Base-by-base conservation (phyloP, 2,113 vertebrate genomes). In the Sorex fumeus region DNA sequence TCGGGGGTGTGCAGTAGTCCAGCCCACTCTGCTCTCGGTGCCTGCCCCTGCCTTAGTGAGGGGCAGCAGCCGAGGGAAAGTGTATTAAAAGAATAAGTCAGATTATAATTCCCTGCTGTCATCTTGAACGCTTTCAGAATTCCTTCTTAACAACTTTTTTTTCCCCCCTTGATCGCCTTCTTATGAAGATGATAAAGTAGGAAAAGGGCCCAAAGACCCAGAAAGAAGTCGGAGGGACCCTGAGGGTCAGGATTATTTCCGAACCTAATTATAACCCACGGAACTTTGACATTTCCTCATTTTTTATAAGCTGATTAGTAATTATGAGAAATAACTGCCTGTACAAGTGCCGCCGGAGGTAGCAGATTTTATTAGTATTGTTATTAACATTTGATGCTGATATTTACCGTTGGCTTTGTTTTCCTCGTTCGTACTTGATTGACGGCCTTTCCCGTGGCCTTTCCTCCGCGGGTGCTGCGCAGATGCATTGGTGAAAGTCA, bases 401-500 rank as follows among this genome's bases (percentile, higher is more conserved):
- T 87, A 82, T 81, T 88, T 91, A 72, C 21, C 40, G 36, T 13
- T 60, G 66, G 23, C 53, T 57, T 92, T 75, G 25, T 76, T 87
- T 92, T 80, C 50, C 78, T 79, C 27, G 16, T n/a, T 34, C 88
- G 60, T n/a, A 50, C 18, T 70, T 79, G 23, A 53, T 57, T 75
- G 57, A 64, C 50, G 70, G 87, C 3, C 53, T 87, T 79, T 62
- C 72, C 23, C 50, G 3, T 76, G 66, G 32, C 72, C 34, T 71
- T 91, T 66, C 25, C 6, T 36, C 18, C 36, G 5, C 45, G 25
- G 78, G 86, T 45, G 62, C 76, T 90, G 32, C 84, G 6, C 67
- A 71, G 76, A 53, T 88, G 74, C 50, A 32, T 81, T 84, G 50
- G 77, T 79, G 79, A 90, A 87, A 79, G 30, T 84, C 91, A 76